phyloP scores from a whole-genome alignment of 23 tunicate species.

The Styela plicata region DNA sequence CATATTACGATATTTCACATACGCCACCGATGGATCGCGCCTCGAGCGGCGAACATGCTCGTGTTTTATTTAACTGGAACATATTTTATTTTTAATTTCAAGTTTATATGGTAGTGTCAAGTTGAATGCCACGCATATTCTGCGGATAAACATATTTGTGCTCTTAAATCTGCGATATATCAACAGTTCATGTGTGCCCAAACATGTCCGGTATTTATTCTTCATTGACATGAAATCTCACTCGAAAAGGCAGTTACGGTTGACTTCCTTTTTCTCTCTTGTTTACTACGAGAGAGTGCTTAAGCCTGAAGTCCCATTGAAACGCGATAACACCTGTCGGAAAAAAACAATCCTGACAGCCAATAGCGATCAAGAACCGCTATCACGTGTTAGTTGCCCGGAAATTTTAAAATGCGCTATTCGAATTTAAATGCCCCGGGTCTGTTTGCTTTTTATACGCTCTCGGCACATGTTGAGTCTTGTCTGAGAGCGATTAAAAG shows the following conservation, averaged over 20 bases:
- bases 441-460: conserved; percentile 12
- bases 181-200: too few species aligned
- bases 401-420: conserved; percentile 97
- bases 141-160: too few species aligned
- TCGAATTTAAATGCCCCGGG: conserved; percentile 75
- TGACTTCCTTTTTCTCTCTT: background rate
- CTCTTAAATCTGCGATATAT: too few species aligned
- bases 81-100: too few species aligned
- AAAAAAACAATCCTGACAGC: conserved; percentile 1
- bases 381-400: conserved; percentile 96
- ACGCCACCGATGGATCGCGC: too few species aligned
- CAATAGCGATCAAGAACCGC: conserved; percentile 1
- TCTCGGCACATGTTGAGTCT: conserved; percentile 23
- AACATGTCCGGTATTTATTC: too few species aligned
- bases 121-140: too few species aligned
- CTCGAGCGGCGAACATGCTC: too few species aligned
- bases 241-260: background rate
- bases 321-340: conserved; percentile 44
- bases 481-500: conserved; percentile 19
- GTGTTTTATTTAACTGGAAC: too few species aligned
- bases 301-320: conserved; percentile 56
- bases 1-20: too few species aligned
- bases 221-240: too few species aligned
- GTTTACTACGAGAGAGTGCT: conserved; percentile 10
- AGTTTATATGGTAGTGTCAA: too few species aligned